Conservation (phyloP, 2,797 vertebrate genomes). For the Triplophysa yarkandensis region DNA sequence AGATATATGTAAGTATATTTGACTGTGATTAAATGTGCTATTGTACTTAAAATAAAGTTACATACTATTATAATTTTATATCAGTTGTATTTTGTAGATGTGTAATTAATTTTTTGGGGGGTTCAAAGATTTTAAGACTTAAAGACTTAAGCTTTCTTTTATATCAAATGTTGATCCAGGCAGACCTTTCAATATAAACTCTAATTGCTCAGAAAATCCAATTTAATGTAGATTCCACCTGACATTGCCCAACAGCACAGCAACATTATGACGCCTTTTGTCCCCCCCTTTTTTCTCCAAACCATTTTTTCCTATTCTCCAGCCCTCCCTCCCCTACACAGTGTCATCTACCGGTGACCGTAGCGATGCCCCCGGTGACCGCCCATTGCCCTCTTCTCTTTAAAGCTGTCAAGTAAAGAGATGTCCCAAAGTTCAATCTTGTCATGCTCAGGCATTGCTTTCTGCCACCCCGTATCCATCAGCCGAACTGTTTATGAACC, state of each 20-base stretch:
- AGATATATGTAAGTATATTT: too few relatives aligned
- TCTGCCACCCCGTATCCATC: conserved; percentile 73
- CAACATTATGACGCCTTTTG: conserved; percentile 66
- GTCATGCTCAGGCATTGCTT: conserved; percentile 72
- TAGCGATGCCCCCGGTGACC: conserved; percentile 76
- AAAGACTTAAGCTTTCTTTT: too few relatives aligned
- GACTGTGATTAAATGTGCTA: too few relatives aligned
- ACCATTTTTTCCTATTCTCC: conserved; percentile 45
- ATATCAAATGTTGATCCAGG: too few relatives aligned
- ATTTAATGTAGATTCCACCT: conserved; percentile 79
- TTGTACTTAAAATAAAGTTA: too few relatives aligned
- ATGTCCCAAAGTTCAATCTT: conserved; percentile 80
- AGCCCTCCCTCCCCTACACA: conserved; percentile 61
- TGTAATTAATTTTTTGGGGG: too few relatives aligned
- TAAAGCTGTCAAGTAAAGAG: conserved; percentile 74
- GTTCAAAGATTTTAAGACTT: too few relatives aligned
- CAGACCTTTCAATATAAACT: conserved; percentile 82
- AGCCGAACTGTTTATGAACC: conserved; percentile 64
- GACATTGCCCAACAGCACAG: conserved; percentile 78
- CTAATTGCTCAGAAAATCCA: conserved; percentile 86
- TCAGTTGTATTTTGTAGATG: too few relatives aligned
- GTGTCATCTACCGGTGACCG: conserved; percentile 72
- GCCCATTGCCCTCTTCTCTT: conserved; percentile 72
- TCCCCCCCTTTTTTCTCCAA: conserved; percentile 11
- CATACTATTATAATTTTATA: too few relatives aligned